phyloP scores from a whole-genome alignment of 2,888 invertebrate species.

The Andrena marginata region DNA sequence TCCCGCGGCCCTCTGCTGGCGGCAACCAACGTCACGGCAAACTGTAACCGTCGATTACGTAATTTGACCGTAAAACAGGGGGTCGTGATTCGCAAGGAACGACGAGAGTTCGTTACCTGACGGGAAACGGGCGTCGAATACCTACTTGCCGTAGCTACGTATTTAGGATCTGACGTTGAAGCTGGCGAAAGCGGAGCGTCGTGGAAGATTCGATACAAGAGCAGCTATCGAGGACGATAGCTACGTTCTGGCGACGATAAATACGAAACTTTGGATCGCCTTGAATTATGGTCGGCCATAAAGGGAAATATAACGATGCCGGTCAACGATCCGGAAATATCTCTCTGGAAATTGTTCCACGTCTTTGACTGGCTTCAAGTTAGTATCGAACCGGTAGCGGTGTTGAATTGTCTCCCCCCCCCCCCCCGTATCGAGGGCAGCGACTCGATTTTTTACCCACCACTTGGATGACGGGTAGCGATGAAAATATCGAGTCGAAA shows the following conservation, averaged over 20 bases:
- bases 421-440: conserved; percentile 47
- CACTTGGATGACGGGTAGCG: too few relatives aligned
- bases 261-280: background rate
- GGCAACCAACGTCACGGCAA: background rate
- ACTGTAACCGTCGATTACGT: background rate
- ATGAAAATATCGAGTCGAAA: background rate
- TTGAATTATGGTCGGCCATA: background rate
- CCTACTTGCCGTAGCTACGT: too few relatives aligned
- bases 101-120: background rate
- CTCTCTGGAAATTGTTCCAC: conserved; percentile 43
- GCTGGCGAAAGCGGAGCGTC: background rate
- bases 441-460: conserved; percentile 39
- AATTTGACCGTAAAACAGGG: background rate
- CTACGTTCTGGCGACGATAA: background rate
- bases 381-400: conserved; percentile 51
- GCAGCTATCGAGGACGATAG: conserved; percentile 2
- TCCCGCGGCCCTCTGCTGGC: background rate
- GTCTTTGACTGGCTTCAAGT: conserved; percentile 64
- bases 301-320: conserved; percentile 12
- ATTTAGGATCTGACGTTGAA: background rate
- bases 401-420: conserved; percentile 26
- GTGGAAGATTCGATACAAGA: background rate
- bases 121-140: background rate
- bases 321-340: conserved; percentile 22
- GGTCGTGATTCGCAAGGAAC: background rate